These are phyloP conservation scores for Tenebrosternarchus preto DNA, from an alignment of 2,113 vertebrate genomes.

Conservation along the genomic window DNA sequence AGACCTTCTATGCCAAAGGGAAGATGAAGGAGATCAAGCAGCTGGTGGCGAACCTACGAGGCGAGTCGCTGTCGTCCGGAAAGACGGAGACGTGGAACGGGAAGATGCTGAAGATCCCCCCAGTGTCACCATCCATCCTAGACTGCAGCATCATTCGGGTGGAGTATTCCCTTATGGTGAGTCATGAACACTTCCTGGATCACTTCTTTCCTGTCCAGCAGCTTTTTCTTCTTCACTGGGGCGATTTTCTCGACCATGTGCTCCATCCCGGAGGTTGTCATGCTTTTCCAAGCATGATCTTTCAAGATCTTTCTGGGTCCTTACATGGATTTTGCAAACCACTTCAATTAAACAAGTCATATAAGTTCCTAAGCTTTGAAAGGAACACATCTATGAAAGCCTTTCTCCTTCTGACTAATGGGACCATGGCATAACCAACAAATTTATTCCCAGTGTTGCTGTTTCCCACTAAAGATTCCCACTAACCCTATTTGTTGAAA, in stretches of 20 bases:
- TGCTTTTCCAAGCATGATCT: neutral
- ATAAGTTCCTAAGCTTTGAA: neutral
- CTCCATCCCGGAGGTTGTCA: neutral
- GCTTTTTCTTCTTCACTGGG: neutral
- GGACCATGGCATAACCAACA: constrained; percentile 47
- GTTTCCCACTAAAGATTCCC: constrained; percentile 67
- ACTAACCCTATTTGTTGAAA: constrained; percentile 64
- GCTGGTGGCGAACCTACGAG: constrained; percentile 92
- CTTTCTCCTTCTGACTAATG: constrained; percentile 50
- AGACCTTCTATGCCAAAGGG: constrained; percentile 99
- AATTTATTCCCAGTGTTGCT: constrained; percentile 64
- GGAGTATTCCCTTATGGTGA: constrained; percentile 97
- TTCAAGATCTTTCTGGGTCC: too few species aligned
- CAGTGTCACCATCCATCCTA: constrained; percentile 94
- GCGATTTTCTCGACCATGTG: neutral
- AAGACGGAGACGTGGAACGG: constrained; percentile 98
- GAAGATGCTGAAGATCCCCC: constrained; percentile 95
- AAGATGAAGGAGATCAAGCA: constrained; percentile 99
- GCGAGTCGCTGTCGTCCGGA: constrained; percentile 95
- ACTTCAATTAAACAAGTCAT: neutral
- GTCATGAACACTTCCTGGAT: constrained; percentile 14
- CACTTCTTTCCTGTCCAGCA: neutral
- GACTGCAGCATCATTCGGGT: constrained; percentile 98
- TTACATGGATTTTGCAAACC: too few species aligned
- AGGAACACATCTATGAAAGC: constrained; percentile 51